Evolutionary conservation across 2,888 invertebrate genomes (phyloP), one percentile per base, ranked within the genome.

Genomic region (Epinotia brunnichana): DNA sequence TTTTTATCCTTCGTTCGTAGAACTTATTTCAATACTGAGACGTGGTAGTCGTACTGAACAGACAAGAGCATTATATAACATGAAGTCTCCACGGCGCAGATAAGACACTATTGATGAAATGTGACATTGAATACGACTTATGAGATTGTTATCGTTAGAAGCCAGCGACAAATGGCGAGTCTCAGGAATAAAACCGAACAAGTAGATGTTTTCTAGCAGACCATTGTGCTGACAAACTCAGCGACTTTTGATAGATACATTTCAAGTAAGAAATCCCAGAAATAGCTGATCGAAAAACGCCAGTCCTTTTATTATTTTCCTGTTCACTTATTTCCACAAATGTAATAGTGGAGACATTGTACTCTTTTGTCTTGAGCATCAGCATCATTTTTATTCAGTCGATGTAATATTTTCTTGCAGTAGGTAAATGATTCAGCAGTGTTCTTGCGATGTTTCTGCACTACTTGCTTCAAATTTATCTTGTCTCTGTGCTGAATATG

Each of bases 381-480:
- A 78, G 78, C 77, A 76, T 79, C 77, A 84, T 82, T 86, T 84
- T 83, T 84, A 82, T 83, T 81, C 75, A 57, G 48, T 56, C 76
- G 74, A 79, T 82, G 82, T 82, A 83, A 80, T 79, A 76, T 82
- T 81, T 81, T 80, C 77, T 76, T 78, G 80, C 78, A 78, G 79
- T 77, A 77, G 77, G 79, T 81, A 82, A 85, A 85, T 87, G 85
- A 88, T 83, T 85, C 81, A 86, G 87, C 84, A 84, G 74, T 81
- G 80, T 84, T 81, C 77, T 77, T 77, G 66, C 60, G 82, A 82
- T 82, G 79, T 86, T 85, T 87, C 85, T 84, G 83, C 83, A 84
- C 85, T 85, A 85, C 84, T 87, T 87, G 85, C 78, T 80, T 79
- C 79, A 78, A 86, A 86, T 87, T 81, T 85, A 86, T 87, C 82